Conservation (phyloP, 2,888 invertebrate species). For the Cheilosia pagana region DNA sequence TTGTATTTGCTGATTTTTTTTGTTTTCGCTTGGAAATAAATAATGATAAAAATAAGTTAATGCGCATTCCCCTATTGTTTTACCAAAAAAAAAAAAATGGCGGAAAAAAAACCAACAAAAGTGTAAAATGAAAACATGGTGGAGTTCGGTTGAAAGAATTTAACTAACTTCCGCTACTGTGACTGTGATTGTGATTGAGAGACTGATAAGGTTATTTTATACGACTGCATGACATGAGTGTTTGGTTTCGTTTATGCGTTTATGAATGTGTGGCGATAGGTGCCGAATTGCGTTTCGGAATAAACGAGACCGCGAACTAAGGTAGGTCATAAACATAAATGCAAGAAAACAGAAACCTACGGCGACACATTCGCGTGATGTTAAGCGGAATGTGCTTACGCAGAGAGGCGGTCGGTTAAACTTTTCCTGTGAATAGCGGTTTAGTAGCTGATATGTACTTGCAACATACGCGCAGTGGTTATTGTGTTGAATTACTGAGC, state of each 20-base stretch:
- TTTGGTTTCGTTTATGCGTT: constrained; percentile 6
- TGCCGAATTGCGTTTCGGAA: constrained; percentile 18
- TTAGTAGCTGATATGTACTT: background rate
- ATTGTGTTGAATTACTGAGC: too few species aligned
- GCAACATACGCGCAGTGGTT: too few species aligned
- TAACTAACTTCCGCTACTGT: constrained; percentile 38
- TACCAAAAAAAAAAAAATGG: constrained; percentile 16
- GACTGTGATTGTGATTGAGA: constrained; percentile 1
- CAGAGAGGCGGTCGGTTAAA: background rate
- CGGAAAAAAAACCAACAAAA: constrained; percentile 1
- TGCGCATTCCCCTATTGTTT: constrained; percentile 58
- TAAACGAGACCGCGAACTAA: background rate
- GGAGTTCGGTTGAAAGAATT: constrained; percentile 26
- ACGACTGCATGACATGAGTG: background rate
- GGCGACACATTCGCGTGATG: background rate
- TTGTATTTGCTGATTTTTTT: constrained; percentile 27
- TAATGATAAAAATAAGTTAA: constrained; percentile 58
- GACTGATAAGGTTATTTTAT: constrained; percentile 21
- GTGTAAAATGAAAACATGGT: constrained; percentile 13
- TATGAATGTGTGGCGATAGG: too few species aligned
- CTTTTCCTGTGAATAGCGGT: too few species aligned
- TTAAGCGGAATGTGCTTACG: background rate
- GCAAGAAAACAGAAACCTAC: background rate
- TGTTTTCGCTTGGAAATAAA: constrained; percentile 50
- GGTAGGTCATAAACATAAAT: constrained; percentile 13